Percentiles rank a stretch among this genome's conserved stretches.
These are phyloP conservation scores for Tuberolachnus salignus DNA, from an alignment of 2,888 invertebrate species.

Conservation along the genomic window DNA sequence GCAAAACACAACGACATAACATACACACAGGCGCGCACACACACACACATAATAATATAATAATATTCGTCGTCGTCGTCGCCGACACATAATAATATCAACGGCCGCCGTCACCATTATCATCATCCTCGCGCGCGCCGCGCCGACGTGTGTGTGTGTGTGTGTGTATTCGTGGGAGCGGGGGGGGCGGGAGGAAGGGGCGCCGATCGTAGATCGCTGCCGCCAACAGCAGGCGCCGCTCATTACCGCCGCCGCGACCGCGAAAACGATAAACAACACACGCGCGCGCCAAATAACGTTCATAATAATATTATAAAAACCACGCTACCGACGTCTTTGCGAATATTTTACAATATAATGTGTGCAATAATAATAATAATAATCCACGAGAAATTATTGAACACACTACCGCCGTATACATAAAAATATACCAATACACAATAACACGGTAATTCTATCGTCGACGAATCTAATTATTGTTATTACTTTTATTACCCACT, in stretches of 20 bases:
- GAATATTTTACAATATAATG: too few species aligned
- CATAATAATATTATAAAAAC: not conserved
- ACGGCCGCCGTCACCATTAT: constrained; percentile 1
- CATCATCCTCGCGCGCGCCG: not conserved
- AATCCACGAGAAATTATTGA: too few species aligned
- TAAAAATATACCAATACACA: too few species aligned
- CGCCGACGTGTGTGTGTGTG: not conserved
- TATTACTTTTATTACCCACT: too few species aligned
- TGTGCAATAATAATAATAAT: too few species aligned
- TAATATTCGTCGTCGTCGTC: constrained; percentile 42
- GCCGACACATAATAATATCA: constrained; percentile 32
- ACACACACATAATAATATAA: not conserved
- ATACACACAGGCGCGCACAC: not conserved
- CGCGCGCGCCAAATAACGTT: constrained; percentile 11
- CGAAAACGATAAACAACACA: constrained; percentile 51
- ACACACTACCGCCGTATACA: too few species aligned
- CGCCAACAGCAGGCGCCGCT: constrained; percentile 53
- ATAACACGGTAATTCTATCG: too few species aligned
- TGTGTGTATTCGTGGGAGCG: not conserved
- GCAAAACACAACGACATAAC: not conserved
- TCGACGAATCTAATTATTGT: too few species aligned
- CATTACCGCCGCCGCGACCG: constrained; percentile 54
- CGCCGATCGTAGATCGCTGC: constrained; percentile 38
- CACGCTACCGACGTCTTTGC: not conserved
- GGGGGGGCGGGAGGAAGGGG: not conserved